Percentiles rank a stretch among this genome's conserved stretches.
Evolutionary conservation across 2,888 invertebrate species (phyloP).

Genomic region (Xanthia togata): DNA sequence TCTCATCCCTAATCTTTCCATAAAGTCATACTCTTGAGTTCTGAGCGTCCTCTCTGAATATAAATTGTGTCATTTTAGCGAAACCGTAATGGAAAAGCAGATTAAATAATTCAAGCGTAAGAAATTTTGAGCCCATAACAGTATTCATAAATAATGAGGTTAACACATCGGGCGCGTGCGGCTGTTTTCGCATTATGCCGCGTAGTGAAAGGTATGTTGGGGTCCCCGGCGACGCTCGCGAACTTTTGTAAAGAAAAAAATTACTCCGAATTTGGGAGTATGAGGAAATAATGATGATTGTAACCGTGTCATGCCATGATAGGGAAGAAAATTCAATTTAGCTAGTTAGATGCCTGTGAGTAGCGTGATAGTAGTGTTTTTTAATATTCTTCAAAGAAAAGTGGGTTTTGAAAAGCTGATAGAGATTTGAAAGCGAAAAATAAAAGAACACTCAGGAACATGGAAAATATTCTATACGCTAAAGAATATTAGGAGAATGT

Average conservation of each 20-base stretch:
- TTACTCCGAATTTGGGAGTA: conserved; percentile 2
- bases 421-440: not conserved
- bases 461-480: not conserved
- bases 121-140: conserved; percentile 88
- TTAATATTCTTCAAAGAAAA: not conserved
- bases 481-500: conserved; percentile 16
- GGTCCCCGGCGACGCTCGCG: conserved; percentile 30
- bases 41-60: conserved; percentile 83
- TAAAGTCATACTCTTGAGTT: conserved; percentile 84
- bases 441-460: too few relatives aligned
- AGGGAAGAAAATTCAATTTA: conserved; percentile 6
- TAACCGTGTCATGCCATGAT: not conserved
- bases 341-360: not conserved
- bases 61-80: conserved; percentile 88
- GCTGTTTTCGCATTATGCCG: conserved; percentile 68
- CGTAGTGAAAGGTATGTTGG: conserved; percentile 53
- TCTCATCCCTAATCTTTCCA: conserved; percentile 83
- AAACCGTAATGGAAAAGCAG: conserved; percentile 89
- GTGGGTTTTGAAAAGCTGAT: not conserved
- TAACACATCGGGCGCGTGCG: conserved; percentile 79
- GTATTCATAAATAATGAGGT: conserved; percentile 87
- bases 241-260: conserved; percentile 32
- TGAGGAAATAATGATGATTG: conserved; percentile 38
- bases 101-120: conserved; percentile 89
- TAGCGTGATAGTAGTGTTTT: not conserved